Percentiles rank a stretch among this genome's conserved stretches.
Conservation (phyloP, 2,888 invertebrate species). For the Phlogophora meticulosa region DNA sequence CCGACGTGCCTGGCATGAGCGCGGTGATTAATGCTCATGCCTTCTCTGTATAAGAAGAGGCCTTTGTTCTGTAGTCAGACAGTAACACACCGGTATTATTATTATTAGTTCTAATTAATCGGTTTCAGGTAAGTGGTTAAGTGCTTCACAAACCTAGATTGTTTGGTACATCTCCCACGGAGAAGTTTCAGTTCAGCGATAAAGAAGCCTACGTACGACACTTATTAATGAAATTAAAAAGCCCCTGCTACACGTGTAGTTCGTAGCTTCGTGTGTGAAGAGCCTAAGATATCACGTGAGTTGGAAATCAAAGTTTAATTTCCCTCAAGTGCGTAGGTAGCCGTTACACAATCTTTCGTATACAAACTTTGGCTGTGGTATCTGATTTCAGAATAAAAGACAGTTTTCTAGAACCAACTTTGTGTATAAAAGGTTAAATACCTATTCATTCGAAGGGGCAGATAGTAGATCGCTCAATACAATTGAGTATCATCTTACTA, state of each 20-base stretch:
- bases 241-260: neutral
- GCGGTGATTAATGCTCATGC: no score
- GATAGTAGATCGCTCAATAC: neutral
- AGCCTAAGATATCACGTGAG: conserved; percentile 15
- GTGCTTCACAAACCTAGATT: no score
- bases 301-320: conserved; percentile 26
- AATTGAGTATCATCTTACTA: neutral
- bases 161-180: neutral
- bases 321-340: conserved; percentile 19
- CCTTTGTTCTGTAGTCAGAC: no score
- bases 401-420: neutral
- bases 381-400: conserved; percentile 3
- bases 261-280: neutral
- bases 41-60: no score
- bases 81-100: no score
- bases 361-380: conserved; percentile 13
- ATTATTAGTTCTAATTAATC: conserved; percentile 10
- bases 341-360: conserved; percentile 14
- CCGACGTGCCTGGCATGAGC: no score
- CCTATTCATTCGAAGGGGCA: neutral
- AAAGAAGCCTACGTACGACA: neutral
- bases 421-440: neutral
- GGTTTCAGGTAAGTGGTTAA: neutral
- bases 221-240: no score
- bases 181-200: neutral